Evolutionary conservation across 2,888 invertebrate species (phyloP).

Genomic region (Sinodicranocentrus sp.): DNA sequence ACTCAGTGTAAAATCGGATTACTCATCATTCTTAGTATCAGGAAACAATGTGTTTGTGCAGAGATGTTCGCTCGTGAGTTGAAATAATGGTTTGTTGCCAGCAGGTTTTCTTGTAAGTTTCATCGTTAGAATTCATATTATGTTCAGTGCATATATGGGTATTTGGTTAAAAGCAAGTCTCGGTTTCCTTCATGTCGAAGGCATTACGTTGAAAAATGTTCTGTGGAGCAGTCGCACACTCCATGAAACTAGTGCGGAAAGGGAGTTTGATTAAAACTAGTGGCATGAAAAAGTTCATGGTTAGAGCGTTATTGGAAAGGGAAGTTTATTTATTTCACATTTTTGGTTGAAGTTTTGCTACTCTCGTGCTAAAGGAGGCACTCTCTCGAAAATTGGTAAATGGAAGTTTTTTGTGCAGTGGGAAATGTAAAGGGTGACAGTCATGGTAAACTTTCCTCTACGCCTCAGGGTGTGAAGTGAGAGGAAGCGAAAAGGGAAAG

Average conservation of each 20-base stretch:
- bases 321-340: constrained; percentile 67
- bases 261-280: constrained; percentile 61
- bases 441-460: constrained; percentile 37
- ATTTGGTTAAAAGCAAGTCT: not conserved
- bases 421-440: constrained; percentile 43
- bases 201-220: constrained; percentile 43
- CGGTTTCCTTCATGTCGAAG: constrained; percentile 16
- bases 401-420: constrained; percentile 33
- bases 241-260: constrained; percentile 5
- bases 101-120: constrained; percentile 15
- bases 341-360: constrained; percentile 44
- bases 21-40: constrained; percentile 12
- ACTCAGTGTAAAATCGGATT: not conserved
- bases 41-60: constrained; percentile 17
- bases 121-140: not conserved
- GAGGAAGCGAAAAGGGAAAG: constrained; percentile 1
- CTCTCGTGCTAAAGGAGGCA: not conserved
- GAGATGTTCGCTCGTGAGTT: constrained; percentile 8
- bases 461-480: constrained; percentile 16
- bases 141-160: not conserved
- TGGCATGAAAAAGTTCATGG: constrained; percentile 50
- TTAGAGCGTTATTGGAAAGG: constrained; percentile 59
- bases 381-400: constrained; percentile 41
- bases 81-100: constrained; percentile 27
- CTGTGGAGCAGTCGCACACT: constrained; percentile 22